Percentiles rank a stretch among this genome's conserved stretches.
phyloP scores from a whole-genome alignment of 92 coral and sea anemone genomes.

The Epizoanthus ramosus region DNA sequence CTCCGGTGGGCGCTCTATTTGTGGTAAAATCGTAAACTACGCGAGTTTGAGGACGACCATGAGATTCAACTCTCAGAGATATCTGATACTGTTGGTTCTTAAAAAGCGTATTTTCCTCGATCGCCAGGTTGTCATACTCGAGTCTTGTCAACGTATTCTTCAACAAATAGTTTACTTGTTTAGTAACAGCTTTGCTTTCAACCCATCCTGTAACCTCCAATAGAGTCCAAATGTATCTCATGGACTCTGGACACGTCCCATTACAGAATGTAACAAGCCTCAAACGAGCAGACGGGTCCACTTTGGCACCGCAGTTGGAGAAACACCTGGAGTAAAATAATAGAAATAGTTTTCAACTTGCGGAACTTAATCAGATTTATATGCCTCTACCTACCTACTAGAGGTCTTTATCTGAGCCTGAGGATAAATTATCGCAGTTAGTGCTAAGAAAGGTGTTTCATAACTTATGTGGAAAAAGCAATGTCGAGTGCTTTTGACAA shows the following conservation, averaged over 20 bases:
- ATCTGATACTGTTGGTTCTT: conserved; percentile 5
- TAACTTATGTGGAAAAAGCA: too few relatives aligned
- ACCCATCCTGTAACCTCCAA: conserved; percentile 2
- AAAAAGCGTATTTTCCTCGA: background rate
- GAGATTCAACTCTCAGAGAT: background rate
- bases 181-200: conserved; percentile 1
- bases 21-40: conserved; percentile 5
- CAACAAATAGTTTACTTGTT: background rate
- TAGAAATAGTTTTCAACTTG: too few relatives aligned
- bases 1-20: conserved; percentile 65
- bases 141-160: background rate
- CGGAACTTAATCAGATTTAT: too few relatives aligned
- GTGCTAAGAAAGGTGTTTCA: too few relatives aligned
- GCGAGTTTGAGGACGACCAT: background rate
- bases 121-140: conserved; percentile 5
- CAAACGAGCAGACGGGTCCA: conserved; percentile 11
- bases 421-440: too few relatives aligned
- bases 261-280: conserved; percentile 15
- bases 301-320: conserved; percentile 24
- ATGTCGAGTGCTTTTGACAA: too few relatives aligned
- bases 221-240: conserved; percentile 5
- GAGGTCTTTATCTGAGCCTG: too few relatives aligned
- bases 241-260: conserved; percentile 9
- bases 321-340: conserved; percentile 10
- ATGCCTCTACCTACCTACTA: too few relatives aligned